Evolutionary conservation across 2,113 vertebrate species (phyloP), one percentile per base, ranked within the genome.

Genomic region (Etia nguti): DNA sequence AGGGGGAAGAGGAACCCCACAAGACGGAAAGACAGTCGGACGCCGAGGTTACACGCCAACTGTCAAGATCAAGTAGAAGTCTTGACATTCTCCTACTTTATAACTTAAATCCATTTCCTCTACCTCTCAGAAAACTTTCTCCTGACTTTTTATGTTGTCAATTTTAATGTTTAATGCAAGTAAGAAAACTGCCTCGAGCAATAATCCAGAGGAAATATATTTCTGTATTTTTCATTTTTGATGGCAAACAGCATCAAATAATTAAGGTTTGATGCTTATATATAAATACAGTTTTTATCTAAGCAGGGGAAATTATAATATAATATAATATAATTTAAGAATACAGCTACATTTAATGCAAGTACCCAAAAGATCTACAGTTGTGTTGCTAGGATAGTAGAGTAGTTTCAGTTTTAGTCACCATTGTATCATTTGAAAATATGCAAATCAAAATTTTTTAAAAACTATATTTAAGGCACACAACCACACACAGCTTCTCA

Each of bases 31-130:
- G 83, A 93, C 81, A 62, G 87, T 85, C 15, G 54, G 92, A 92
- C 75, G 82, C 88, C 87, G 88, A 90, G 93, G 91, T 94, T 90
- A 92, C 55, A 5, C 43, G 29, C 75, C 89, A 85, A 92, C 82
- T 89, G 89, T 95, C 94, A 91, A 82, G 77, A 91, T 88, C 88
- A 89, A 90, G 87, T 55, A 85, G 80, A 79, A 82, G 80, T 79
- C 57, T 48, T 65, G 81, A 79, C 88, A 82, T 92, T 86, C 57
- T 38, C 26, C 59, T 12, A 80, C 86, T 90, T 92, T 68, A 84
- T 22, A 34, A 90, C 43, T 89, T 79, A 75, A 94, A 92, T 90
- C 81, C 52, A 83, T 90, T 92, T 87, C 62, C 59, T 59, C 20
- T 80, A 36, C 83, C 41, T 65, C 62, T 90, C 79, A 29, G 10